These are phyloP conservation scores for Ophioninae sp. DNA, from an alignment of 2,888 invertebrate species.

Conservation along the genomic window DNA sequence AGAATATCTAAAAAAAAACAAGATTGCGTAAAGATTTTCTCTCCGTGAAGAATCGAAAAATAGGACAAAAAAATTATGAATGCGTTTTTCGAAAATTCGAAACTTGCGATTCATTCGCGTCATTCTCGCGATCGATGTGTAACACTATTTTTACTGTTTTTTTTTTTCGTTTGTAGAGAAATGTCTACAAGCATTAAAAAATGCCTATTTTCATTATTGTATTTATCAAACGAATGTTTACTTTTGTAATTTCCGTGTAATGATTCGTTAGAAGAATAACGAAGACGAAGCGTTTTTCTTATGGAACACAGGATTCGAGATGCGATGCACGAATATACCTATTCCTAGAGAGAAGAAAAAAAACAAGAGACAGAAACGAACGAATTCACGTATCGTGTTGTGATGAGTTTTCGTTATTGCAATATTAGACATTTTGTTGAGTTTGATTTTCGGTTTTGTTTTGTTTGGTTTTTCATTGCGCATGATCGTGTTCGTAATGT, in stretches of 20 bases:
- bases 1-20: conserved; percentile 37
- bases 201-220: conserved; percentile 41
- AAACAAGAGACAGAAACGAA: neutral
- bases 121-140: neutral
- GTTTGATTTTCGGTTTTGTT: conserved; percentile 9
- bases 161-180: conserved; percentile 1
- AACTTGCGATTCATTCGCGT: conserved; percentile 2
- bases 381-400: neutral
- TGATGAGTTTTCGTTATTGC: conserved; percentile 1
- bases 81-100: neutral
- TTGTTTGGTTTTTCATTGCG: neutral
- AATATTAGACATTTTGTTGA: conserved; percentile 7
- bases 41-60: neutral
- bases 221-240: conserved; percentile 53
- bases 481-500: neutral
- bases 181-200: conserved; percentile 12
- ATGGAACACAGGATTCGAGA: conserved; percentile 57
- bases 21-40: conserved; percentile 2
- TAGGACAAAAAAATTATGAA: neutral
- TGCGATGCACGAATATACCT: conserved; percentile 32
- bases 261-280: conserved; percentile 42
- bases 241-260: conserved; percentile 39
- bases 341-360: conserved; percentile 13
- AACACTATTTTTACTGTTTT: conserved; percentile 11
- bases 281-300: conserved; percentile 47